Conservation (phyloP, 2,113 vertebrate species). For the Willisornis vidua region DNA sequence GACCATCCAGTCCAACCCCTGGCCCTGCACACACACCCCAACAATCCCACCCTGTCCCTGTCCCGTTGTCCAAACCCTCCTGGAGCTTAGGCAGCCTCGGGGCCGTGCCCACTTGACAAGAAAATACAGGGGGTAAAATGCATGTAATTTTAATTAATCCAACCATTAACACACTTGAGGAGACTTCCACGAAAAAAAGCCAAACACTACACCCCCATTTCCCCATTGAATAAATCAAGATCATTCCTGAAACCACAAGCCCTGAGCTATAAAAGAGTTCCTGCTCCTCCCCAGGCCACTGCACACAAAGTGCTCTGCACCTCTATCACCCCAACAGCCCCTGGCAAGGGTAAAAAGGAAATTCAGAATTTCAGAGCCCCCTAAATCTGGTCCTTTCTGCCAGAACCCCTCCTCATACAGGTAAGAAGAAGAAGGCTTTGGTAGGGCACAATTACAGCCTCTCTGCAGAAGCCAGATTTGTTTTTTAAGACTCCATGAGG, state of each 20-base stretch:
- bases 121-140: background rate
- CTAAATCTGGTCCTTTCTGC: background rate
- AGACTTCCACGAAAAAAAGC: background rate
- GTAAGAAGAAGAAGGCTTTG: background rate
- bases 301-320: background rate
- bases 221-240: background rate
- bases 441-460: background rate
- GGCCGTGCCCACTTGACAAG: background rate
- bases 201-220: background rate
- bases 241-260: background rate
- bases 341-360: background rate
- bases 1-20: background rate
- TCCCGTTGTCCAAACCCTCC: fast-evolving
- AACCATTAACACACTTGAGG: background rate
- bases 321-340: background rate
- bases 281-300: background rate
- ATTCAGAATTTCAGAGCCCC: background rate
- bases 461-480: background rate
- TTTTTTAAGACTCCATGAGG: background rate
- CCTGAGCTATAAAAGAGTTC: background rate
- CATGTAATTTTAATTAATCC: background rate
- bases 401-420: background rate
- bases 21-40: background rate
- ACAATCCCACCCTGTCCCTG: background rate
- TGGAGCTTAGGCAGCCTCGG: background rate